These are phyloP conservation scores for Oreochromis grahami DNA, from an alignment of 2,797 vertebrate species.

Conservation along the genomic window DNA sequence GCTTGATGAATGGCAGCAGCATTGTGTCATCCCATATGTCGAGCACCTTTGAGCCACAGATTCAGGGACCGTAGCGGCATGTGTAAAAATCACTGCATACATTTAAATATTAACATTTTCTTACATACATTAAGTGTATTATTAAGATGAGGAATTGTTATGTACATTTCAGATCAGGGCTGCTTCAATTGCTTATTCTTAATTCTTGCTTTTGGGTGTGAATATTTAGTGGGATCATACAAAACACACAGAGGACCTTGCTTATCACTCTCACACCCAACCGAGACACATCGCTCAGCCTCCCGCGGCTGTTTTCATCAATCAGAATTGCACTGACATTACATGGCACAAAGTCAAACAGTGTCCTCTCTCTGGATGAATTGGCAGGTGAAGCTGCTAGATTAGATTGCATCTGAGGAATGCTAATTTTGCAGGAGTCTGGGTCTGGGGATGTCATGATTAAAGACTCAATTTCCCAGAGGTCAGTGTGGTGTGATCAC, in stretches of 20 bases:
- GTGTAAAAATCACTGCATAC: not conserved
- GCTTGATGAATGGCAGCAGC: not conserved
- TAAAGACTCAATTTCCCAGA: conserved; percentile 72
- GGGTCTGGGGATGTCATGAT: conserved; percentile 53
- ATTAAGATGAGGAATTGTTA: not conserved
- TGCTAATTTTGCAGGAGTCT: conserved; percentile 54
- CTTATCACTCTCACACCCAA: not conserved
- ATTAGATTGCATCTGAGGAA: conserved; percentile 59
- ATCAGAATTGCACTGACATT: conserved; percentile 46
- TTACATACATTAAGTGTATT: not conserved
- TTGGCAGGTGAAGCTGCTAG: conserved; percentile 29
- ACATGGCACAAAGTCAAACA: conserved; percentile 62
- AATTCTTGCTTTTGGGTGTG: not conserved
- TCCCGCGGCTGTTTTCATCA: conserved; percentile 31
- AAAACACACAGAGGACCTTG: not conserved
- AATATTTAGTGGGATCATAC: not conserved
- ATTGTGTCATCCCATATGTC: not conserved
- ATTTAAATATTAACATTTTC: not conserved
- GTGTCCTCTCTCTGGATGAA: conserved; percentile 44
- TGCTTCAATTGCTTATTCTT: not conserved
- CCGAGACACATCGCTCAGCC: conserved; percentile 16
- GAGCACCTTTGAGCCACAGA: not conserved
- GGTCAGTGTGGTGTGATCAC: conserved; percentile 61
- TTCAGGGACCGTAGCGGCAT: not conserved
- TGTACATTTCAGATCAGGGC: not conserved